Evolutionary conservation across 2,888 invertebrate genomes (phyloP).

Genomic region (Cantharis lateralis): DNA sequence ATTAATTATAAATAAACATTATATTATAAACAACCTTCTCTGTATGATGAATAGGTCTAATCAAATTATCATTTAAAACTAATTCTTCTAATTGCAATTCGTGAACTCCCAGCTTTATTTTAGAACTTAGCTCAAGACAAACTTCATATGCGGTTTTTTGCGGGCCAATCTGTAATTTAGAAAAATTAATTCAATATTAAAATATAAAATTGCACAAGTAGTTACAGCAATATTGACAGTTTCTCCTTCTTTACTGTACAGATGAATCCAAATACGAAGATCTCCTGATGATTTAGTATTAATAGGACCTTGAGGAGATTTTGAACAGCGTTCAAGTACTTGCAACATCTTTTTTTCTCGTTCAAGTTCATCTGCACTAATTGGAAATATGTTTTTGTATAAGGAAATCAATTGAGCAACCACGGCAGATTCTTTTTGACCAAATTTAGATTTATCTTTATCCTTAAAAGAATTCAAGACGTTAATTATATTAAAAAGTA

Average conservation of each 20-base stretch:
- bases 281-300: slow-evolving; percentile 75
- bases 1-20: not conserved
- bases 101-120: slow-evolving; percentile 68
- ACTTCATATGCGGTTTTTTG: slow-evolving; percentile 77
- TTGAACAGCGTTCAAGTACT: slow-evolving; percentile 71
- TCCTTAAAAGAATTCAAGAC: slow-evolving; percentile 41
- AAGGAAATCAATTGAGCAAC: slow-evolving; percentile 76
- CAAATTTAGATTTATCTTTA: slow-evolving; percentile 63
- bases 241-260: slow-evolving; percentile 66
- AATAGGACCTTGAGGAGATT: slow-evolving; percentile 63
- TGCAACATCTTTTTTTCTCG: slow-evolving; percentile 77
- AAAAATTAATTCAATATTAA: not conserved
- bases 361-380: slow-evolving; percentile 73
- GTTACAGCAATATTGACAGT: slow-evolving; percentile 66
- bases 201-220: not conserved
- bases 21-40: slow-evolving; percentile 60
- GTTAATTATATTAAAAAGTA: not conserved
- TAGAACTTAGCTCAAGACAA: slow-evolving; percentile 71
- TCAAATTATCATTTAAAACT: slow-evolving; percentile 73
- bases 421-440: slow-evolving; percentile 73
- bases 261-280: slow-evolving; percentile 78
- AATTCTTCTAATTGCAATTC: slow-evolving; percentile 80
- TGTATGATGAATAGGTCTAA: slow-evolving; percentile 77
- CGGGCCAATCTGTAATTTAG: slow-evolving; percentile 68
- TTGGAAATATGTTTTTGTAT: slow-evolving; percentile 79